These are phyloP conservation scores for Altica lythri DNA, from an alignment of 2,888 invertebrate genomes.

Conservation along the genomic window DNA sequence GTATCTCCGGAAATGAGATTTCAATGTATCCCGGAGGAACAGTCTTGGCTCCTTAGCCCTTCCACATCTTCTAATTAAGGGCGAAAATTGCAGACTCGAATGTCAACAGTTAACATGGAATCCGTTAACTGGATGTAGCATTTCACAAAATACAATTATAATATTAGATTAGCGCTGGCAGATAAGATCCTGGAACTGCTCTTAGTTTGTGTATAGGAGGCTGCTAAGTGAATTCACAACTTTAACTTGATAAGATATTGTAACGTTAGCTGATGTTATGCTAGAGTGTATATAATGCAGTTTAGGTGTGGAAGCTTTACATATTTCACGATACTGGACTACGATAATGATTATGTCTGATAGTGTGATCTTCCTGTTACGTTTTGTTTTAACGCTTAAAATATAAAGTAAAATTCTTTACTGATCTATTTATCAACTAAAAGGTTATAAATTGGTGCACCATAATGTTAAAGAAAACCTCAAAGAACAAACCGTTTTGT, in stretches of 20 bases:
- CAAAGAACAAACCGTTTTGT: too few species aligned
- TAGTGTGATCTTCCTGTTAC: too few species aligned
- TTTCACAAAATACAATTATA: conserved; percentile 60
- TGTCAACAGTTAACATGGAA: conserved; percentile 57
- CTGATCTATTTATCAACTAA: too few species aligned
- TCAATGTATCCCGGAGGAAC: conserved; percentile 59
- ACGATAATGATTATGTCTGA: too few species aligned
- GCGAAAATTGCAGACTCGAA: conserved; percentile 42
- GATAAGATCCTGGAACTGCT: conserved; percentile 50
- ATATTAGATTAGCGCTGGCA: conserved; percentile 58
- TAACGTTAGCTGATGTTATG: conserved; percentile 52
- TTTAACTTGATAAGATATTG: conserved; percentile 53
- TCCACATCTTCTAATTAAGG: conserved; percentile 34
- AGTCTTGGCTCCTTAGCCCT: conserved; percentile 35
- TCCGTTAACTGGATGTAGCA: conserved; percentile 59
- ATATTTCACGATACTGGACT: too few species aligned
- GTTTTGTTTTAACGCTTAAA: too few species aligned
- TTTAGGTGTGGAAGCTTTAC: too few species aligned
- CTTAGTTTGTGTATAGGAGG: conserved; percentile 34
- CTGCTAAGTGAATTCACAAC: conserved; percentile 53
- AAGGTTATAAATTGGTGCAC: too few species aligned
- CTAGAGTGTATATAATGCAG: conserved; percentile 26
- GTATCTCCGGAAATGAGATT: conserved; percentile 58
- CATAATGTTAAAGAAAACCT: too few species aligned
- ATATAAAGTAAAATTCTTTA: too few species aligned